Percentiles rank a stretch among this genome's conserved stretches.
Evolutionary conservation across 2,113 vertebrate genomes (phyloP).

Genomic region (Lichenostomus cassidix): DNA sequence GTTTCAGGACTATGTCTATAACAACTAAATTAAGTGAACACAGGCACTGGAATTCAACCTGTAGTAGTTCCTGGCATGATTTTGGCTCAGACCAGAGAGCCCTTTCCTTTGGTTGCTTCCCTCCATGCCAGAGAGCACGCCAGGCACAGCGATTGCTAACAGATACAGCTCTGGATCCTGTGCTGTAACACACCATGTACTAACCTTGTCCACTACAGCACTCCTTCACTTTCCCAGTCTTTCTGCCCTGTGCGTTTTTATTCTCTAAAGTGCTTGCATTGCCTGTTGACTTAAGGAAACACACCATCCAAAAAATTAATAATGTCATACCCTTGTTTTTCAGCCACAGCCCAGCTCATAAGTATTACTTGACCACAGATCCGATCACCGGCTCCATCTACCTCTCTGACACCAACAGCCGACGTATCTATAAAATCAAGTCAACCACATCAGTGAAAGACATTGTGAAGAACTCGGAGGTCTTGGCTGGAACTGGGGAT

Average conservation of each 20-base stretch:
- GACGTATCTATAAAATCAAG: constrained; percentile 93
- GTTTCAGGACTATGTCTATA: not conserved
- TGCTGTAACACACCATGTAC: not conserved
- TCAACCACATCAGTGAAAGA: constrained; percentile 88
- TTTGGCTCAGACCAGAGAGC: not conserved
- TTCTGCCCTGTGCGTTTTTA: not conserved
- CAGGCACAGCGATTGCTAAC: not conserved
- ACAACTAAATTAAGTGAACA: not conserved
- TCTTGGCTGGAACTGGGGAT: constrained; percentile 94
- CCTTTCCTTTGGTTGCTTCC: not conserved
- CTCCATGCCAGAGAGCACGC: not conserved
- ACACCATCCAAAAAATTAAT: not conserved
- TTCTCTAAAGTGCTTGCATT: not conserved
- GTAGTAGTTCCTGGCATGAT: not conserved
- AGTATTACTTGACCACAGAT: constrained; percentile 95
- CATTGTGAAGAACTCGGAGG: constrained; percentile 91
- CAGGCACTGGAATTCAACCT: not conserved
- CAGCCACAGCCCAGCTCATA: constrained; percentile 95
- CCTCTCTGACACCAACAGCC: constrained; percentile 95
- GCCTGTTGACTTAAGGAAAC: not conserved
- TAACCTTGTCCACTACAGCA: not conserved
- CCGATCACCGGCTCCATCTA: constrained; percentile 88
- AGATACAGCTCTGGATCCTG: not conserved
- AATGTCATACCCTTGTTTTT: constrained; percentile 42
- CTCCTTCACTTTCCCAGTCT: constrained; percentile 15